phyloP scores from a whole-genome alignment of 2,888 invertebrate species.

The Lysandra bellargus region DNA sequence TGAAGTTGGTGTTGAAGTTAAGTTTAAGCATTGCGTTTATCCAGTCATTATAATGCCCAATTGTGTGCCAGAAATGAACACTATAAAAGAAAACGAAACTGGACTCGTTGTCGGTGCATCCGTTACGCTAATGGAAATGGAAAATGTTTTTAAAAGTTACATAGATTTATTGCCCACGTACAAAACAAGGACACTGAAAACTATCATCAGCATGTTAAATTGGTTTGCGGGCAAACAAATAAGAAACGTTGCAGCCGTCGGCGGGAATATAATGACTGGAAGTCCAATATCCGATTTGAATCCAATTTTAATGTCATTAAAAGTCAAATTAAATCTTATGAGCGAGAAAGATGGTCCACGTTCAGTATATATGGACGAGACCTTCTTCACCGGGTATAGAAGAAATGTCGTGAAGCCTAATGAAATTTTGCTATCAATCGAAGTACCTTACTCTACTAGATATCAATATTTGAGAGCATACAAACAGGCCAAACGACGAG shows the following conservation, averaged over 20 bases:
- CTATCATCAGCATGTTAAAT: conserved; percentile 91
- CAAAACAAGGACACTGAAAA: conserved; percentile 84
- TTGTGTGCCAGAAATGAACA: conserved; percentile 88
- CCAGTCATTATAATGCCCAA: conserved; percentile 92
- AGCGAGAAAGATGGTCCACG: conserved; percentile 79
- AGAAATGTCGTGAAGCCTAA: conserved; percentile 84
- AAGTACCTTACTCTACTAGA: conserved; percentile 84
- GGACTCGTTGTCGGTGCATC: conserved; percentile 90
- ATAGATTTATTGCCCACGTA: conserved; percentile 80
- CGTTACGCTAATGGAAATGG: conserved; percentile 89
- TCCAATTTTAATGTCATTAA: conserved; percentile 92
- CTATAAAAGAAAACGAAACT: conserved; percentile 75
- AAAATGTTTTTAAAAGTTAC: conserved; percentile 81
- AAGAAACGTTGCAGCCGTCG: conserved; percentile 95
- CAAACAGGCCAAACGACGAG: conserved; percentile 92
- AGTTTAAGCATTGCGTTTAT: conserved; percentile 88
- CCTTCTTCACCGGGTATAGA: conserved; percentile 90
- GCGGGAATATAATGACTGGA: conserved; percentile 97
- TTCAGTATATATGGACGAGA: conserved; percentile 85
- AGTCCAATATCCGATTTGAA: conserved; percentile 98
- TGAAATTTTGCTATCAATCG: conserved; percentile 87
- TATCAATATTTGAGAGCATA: conserved; percentile 87
- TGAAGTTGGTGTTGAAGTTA: conserved; percentile 91
- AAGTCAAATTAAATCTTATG: conserved; percentile 85
- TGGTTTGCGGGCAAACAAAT: conserved; percentile 98